Evolutionary conservation across 2,888 invertebrate species (phyloP).

Genomic region (Drosophila rubida): DNA sequence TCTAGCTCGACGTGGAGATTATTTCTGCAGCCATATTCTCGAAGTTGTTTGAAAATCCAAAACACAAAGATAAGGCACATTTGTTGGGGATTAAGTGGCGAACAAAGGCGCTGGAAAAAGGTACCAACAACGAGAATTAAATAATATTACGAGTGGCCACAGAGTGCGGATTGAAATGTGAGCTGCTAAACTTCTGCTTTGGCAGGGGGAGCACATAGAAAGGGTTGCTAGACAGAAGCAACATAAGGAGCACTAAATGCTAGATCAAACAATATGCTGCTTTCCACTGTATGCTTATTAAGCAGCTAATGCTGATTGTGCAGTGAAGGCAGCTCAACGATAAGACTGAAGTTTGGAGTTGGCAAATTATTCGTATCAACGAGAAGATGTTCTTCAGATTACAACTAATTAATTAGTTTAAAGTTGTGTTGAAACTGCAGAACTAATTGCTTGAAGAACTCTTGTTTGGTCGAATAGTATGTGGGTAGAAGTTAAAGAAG

Average conservation of each 20-base stretch:
- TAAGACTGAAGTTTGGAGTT: neutral
- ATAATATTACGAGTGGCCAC: conserved; percentile 10
- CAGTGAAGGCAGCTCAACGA: neutral
- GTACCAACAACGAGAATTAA: conserved; percentile 17
- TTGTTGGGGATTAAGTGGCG: conserved; percentile 59
- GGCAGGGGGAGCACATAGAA: neutral
- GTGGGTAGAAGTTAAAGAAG: too few relatives aligned
- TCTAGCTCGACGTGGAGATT: conserved; percentile 46
- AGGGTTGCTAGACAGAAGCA: neutral
- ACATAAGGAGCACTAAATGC: conserved; percentile 1
- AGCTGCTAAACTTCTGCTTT: conserved; percentile 9
- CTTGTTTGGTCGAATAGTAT: too few relatives aligned
- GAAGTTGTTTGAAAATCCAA: conserved; percentile 46
- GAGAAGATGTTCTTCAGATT: too few relatives aligned
- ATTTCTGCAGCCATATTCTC: conserved; percentile 39
- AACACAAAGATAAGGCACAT: conserved; percentile 70
- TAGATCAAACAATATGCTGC: conserved; percentile 11
- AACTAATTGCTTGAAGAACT: too few relatives aligned
- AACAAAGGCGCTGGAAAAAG: conserved; percentile 32
- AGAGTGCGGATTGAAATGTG: neutral
- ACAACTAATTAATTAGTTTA: neutral
- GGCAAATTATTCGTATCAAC: too few relatives aligned
- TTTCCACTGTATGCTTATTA: neutral
- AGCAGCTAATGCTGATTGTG: neutral
- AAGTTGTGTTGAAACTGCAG: too few relatives aligned